Evolutionary conservation across 1,140 invertebrate species (phyloP).

Genomic region (Melipona quadrifasciata): DNA sequence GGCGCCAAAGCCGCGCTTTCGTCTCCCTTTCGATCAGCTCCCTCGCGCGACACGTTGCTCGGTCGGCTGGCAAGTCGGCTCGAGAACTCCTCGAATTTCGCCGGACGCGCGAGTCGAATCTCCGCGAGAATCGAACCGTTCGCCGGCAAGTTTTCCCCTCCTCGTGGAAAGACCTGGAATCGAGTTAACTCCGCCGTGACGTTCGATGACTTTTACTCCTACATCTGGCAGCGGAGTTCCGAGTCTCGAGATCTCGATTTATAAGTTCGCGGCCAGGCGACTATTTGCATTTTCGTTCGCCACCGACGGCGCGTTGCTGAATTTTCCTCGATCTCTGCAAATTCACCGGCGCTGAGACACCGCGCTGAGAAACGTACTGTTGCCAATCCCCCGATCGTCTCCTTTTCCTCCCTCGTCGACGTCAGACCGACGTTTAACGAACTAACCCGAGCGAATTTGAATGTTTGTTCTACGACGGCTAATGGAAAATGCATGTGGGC

Average conservation of each 20-base stretch:
- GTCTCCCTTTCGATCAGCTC: background rate
- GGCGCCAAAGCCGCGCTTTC: background rate
- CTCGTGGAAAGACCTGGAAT: background rate
- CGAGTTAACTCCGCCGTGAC: slow-evolving; percentile 2
- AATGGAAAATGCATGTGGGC: background rate
- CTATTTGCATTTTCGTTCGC: slow-evolving; percentile 30
- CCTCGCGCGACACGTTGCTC: no score
- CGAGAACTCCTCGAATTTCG: background rate
- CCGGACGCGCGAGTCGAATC: slow-evolving; percentile 20
- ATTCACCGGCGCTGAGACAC: background rate
- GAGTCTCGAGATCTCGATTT: slow-evolving; percentile 25
- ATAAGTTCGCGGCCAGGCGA: slow-evolving; percentile 9
- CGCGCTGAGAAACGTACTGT: slow-evolving; percentile 7
- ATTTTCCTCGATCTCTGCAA: slow-evolving; percentile 33
- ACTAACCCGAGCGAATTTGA: background rate
- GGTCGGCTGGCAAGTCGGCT: slow-evolving; percentile 4
- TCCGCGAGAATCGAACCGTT: slow-evolving; percentile 27
- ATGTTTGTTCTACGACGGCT: background rate
- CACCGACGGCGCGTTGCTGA: background rate
- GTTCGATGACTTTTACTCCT: slow-evolving; percentile 29
- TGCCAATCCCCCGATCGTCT: no score
- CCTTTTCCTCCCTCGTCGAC: background rate
- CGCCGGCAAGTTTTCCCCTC: slow-evolving; percentile 30
- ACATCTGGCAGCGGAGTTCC: background rate
- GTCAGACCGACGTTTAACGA: background rate